These are phyloP conservation scores for Dendrocincla fuliginosa DNA, from an alignment of 2,797 vertebrate genomes.

Conservation along the genomic window DNA sequence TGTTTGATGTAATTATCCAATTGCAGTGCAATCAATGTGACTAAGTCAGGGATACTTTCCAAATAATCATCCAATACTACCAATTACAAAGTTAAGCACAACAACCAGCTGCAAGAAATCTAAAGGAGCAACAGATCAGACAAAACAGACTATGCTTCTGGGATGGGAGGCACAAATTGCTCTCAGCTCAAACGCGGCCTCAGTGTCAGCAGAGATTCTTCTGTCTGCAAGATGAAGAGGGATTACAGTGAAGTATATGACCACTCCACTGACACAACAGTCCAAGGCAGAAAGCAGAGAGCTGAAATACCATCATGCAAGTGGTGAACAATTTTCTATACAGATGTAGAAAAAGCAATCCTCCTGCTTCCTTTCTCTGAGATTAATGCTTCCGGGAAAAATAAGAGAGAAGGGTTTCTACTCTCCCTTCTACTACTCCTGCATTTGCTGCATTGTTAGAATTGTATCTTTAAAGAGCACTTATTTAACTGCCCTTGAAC, in stretches of 20 bases:
- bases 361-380: not conserved
- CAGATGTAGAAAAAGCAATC: not conserved
- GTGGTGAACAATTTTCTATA: not conserved
- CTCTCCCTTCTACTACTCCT: not conserved
- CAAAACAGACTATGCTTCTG: fast-evolving
- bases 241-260: not conserved
- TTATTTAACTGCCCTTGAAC: not conserved
- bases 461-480: not conserved
- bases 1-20: not conserved
- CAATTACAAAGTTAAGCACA: not conserved
- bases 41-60: not conserved
- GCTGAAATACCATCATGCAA: not conserved
- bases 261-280: not conserved
- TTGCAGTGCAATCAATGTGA: not conserved
- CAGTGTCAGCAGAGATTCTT: not conserved
- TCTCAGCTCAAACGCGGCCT: not conserved
- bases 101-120: not conserved
- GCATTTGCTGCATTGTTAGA: not conserved
- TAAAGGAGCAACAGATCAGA: not conserved
- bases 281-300: not conserved
- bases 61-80: not conserved
- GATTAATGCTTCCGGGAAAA: not conserved
- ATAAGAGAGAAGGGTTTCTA: not conserved
- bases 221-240: fast-evolving
- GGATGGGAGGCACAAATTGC: not conserved